A percentile compares a stretch with the other conserved stretches of the same genome.
Evolutionary conservation across 1,140 invertebrate species (phyloP).

Genomic region (Psilanteris sp.): DNA sequence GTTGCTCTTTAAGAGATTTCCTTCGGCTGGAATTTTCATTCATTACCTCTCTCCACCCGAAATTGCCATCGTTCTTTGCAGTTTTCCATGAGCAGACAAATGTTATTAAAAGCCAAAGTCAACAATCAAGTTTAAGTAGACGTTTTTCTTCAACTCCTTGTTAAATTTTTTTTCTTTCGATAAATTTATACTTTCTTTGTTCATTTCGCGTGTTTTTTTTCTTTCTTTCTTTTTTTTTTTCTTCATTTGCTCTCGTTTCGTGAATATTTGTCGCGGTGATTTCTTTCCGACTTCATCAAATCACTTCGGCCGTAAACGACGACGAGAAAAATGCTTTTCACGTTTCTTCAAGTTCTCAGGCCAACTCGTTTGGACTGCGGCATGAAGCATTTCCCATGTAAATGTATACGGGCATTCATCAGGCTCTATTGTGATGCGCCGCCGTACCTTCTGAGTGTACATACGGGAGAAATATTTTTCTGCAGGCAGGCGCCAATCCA

Average conservation of each 20-base stretch:
- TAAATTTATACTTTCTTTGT: constrained; percentile 13
- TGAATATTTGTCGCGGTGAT: constrained; percentile 50
- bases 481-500: constrained; percentile 60
- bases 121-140: constrained; percentile 28
- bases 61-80: not conserved
- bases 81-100: not conserved
- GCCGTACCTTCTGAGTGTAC: constrained; percentile 63
- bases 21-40: constrained; percentile 17
- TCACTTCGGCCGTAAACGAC: constrained; percentile 51
- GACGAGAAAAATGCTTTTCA: constrained; percentile 66
- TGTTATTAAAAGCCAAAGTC: constrained; percentile 9
- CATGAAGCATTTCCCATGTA: constrained; percentile 75
- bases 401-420: constrained; percentile 79
- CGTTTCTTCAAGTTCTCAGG: constrained; percentile 65
- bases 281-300: constrained; percentile 52
- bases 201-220: constrained; percentile 4
- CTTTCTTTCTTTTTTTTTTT: too few relatives aligned
- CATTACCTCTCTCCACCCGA: constrained; percentile 2
- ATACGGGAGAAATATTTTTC: constrained; percentile 73
- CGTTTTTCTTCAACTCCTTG: not conserved
- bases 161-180: not conserved
- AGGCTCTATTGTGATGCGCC: constrained; percentile 75
- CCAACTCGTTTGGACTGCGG: constrained; percentile 62
- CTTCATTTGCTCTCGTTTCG: constrained; percentile 22
- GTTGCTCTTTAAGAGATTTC: constrained; percentile 35